These are phyloP conservation scores for Paradisaea rubra DNA, from an alignment of 2,113 vertebrate species.

Conservation along the genomic window DNA sequence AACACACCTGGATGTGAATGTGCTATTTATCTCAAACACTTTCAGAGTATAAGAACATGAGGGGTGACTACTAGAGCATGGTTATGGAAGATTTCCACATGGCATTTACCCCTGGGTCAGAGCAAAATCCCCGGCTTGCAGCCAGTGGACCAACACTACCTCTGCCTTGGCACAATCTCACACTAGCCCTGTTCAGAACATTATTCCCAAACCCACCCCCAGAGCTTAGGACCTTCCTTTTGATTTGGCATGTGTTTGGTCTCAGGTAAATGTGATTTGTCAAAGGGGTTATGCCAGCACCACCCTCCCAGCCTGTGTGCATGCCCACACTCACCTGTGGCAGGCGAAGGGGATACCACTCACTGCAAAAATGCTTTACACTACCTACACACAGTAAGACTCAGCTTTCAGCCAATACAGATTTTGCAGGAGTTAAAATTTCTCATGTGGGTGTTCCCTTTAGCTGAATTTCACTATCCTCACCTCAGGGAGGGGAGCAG, in stretches of 20 bases:
- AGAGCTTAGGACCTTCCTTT: neutral
- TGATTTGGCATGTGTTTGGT: neutral
- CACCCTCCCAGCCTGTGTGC: neutral
- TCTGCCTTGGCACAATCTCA: neutral
- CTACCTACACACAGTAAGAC: neutral
- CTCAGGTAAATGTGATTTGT: neutral
- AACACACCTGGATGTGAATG: neutral
- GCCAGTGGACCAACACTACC: neutral
- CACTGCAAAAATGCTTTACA: neutral
- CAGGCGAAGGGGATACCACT: neutral
- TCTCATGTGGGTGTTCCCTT: neutral
- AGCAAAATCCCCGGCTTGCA: neutral
- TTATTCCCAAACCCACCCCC: neutral
- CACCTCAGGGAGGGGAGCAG: neutral
- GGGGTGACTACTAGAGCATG: neutral
- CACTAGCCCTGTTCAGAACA: accelerated
- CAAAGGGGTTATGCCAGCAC: neutral
- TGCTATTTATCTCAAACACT: neutral
- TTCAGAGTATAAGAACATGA: neutral
- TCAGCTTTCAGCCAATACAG: neutral
- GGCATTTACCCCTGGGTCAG: neutral
- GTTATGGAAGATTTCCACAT: neutral
- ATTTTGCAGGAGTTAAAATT: neutral
- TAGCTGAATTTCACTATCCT: neutral
- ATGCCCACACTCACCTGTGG: neutral